These are phyloP conservation scores for Coregonus suidteri DNA, from an alignment of 2,797 vertebrate genomes.

Conservation along the genomic window DNA sequence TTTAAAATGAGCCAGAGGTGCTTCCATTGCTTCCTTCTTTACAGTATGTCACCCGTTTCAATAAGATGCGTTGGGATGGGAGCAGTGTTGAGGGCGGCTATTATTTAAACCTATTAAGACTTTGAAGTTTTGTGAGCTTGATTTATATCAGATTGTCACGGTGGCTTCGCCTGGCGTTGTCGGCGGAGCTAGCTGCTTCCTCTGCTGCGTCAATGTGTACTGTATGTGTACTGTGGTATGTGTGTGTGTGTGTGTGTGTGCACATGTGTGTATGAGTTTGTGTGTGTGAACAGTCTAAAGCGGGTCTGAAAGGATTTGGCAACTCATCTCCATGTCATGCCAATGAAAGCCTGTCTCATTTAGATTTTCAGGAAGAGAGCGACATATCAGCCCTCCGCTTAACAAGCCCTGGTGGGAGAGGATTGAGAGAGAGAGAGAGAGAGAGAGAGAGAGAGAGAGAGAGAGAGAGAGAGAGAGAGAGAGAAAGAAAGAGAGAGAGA, in stretches of 20 bases:
- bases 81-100: conserved; percentile 3
- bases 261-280: background rate
- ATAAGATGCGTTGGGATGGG: conserved; percentile 28
- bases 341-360: conserved; percentile 72
- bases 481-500: conserved; percentile 21
- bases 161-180: conserved; percentile 23
- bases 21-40: conserved; percentile 24
- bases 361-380: conserved; percentile 71
- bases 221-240: conserved; percentile 31
- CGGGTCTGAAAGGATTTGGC: conserved; percentile 72
- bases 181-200: conserved; percentile 26
- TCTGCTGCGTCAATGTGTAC: conserved; percentile 43
- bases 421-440: conserved; percentile 42
- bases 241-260: conserved; percentile 14
- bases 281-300: conserved; percentile 7
- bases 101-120: conserved; percentile 52
- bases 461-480: conserved; percentile 25
- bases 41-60: conserved; percentile 20
- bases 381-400: conserved; percentile 61
- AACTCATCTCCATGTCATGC: conserved; percentile 74
- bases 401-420: conserved; percentile 67
- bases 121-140: conserved; percentile 39
- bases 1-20: background rate
- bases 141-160: conserved; percentile 43
- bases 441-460: conserved; percentile 19